phyloP scores from a whole-genome alignment of 1,140 invertebrate species.

The Drosophila orena region DNA sequence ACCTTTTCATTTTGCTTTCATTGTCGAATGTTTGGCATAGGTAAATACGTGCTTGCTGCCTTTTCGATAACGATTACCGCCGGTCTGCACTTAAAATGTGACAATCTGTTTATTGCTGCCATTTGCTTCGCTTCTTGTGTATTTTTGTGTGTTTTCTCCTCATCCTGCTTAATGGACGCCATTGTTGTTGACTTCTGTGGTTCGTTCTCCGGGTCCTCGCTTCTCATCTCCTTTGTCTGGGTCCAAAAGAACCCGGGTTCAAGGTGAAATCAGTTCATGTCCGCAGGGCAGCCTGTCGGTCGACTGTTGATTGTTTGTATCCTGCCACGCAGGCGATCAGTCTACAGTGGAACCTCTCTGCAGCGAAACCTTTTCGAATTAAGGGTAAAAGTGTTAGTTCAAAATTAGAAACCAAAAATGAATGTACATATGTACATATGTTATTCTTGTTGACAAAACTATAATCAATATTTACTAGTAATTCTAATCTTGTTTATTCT shows the following conservation, averaged over 20 bases:
- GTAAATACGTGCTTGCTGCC: slow-evolving; percentile 27
- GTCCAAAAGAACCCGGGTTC: slow-evolving; percentile 32
- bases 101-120: slow-evolving; percentile 43
- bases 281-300: slow-evolving; percentile 34
- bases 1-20: neutral
- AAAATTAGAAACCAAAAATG: no score
- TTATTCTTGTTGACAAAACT: no score
- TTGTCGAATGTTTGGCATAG: slow-evolving; percentile 15
- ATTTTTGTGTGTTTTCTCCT: slow-evolving; percentile 28
- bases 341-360: slow-evolving; percentile 18
- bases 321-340: slow-evolving; percentile 46
- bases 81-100: slow-evolving; percentile 39
- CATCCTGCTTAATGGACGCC: slow-evolving; percentile 29
- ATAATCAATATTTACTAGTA: no score
- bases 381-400: no score
- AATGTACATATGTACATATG: no score
- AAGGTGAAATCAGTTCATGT: slow-evolving; percentile 61
- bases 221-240: slow-evolving; percentile 22
- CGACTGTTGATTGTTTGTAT: slow-evolving; percentile 39
- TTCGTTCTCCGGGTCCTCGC: slow-evolving; percentile 3
- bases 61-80: slow-evolving; percentile 32
- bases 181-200: slow-evolving; percentile 54
- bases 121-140: slow-evolving; percentile 36
- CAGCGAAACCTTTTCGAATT: neutral
- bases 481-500: neutral